Evolutionary conservation across 92 coral and sea anemone species (phyloP).

Genomic region (Parazoanthus atlanticus): DNA sequence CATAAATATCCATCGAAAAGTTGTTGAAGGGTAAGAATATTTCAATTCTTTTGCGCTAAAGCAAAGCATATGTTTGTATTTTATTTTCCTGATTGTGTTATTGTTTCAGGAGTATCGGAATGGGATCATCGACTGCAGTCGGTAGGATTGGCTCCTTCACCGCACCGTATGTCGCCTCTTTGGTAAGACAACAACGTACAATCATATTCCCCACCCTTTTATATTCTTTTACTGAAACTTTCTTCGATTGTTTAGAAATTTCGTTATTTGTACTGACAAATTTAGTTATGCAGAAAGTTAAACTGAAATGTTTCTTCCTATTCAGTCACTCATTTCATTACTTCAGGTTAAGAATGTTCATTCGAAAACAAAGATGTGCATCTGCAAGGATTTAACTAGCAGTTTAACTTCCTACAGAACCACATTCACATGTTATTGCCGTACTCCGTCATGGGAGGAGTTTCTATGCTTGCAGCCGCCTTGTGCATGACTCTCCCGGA

Average conservation of each 20-base stretch:
- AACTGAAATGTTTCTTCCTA: too few species aligned
- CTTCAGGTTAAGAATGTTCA: not conserved
- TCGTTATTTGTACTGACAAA: too few species aligned
- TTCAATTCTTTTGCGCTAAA: too few species aligned
- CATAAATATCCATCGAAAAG: too few species aligned
- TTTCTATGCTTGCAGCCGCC: conserved; percentile 38
- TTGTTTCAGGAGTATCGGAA: not conserved
- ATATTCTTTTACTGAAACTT: not conserved
- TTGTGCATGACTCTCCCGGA: conserved; percentile 51
- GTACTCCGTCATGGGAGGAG: conserved; percentile 38
- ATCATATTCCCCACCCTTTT: too few species aligned
- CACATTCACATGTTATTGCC: conserved; percentile 48
- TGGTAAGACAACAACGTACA: not conserved
- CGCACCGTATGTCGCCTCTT: not conserved
- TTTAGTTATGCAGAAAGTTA: too few species aligned
- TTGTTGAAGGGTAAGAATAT: too few species aligned
- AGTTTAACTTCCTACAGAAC: conserved; percentile 8
- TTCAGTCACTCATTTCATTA: not conserved
- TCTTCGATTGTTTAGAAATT: too few species aligned
- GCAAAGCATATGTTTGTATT: too few species aligned
- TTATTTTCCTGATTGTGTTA: too few species aligned
- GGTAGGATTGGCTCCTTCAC: conserved; percentile 11
- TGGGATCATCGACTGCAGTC: conserved; percentile 9
- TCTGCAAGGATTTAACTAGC: not conserved
- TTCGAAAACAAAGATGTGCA: too few species aligned